phyloP scores from a whole-genome alignment of 2,888 invertebrate species.

The Gnatocerus cornutus region DNA sequence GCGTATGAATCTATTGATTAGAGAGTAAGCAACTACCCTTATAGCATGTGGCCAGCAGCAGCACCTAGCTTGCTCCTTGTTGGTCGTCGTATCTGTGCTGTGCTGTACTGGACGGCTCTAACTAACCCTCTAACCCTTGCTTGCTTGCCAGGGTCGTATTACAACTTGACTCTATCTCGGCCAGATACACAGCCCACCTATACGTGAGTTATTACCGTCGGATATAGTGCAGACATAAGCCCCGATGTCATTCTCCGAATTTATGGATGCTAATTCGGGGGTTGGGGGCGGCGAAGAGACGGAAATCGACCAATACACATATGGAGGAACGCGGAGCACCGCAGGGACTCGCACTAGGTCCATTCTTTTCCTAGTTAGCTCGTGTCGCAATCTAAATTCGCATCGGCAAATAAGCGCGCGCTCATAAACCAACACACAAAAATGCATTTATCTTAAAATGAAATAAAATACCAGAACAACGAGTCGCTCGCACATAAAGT shows the following conservation, averaged over 20 bases:
- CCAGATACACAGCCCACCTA: constrained; percentile 51
- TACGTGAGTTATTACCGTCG: constrained; percentile 55
- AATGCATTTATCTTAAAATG: constrained; percentile 60
- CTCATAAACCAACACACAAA: constrained; percentile 58
- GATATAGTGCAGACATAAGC: constrained; percentile 55
- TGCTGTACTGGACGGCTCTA: constrained; percentile 53
- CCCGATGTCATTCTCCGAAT: constrained; percentile 55
- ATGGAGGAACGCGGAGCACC: not conserved
- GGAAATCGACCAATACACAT: constrained; percentile 1
- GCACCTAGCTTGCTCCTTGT: constrained; percentile 52
- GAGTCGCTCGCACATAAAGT: constrained; percentile 28
- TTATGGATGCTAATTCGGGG: constrained; percentile 54
- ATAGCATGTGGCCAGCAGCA: constrained; percentile 58
- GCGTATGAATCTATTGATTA: constrained; percentile 69
- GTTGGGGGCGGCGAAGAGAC: constrained; percentile 26
- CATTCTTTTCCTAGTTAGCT: too few relatives aligned
- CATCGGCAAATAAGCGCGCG: constrained; percentile 50
- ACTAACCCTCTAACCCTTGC: constrained; percentile 59
- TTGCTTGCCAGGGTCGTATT: constrained; percentile 59
- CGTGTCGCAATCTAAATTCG: constrained; percentile 46
- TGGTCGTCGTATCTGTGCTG: constrained; percentile 41
- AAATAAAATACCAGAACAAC: constrained; percentile 54
- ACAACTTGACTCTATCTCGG: constrained; percentile 58
- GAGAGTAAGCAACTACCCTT: constrained; percentile 62
- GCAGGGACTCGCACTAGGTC: too few relatives aligned